Evolutionary conservation across 2,797 vertebrate species (phyloP), one percentile per base, ranked within the genome.

Genomic region (Molossus molossus): DNA sequence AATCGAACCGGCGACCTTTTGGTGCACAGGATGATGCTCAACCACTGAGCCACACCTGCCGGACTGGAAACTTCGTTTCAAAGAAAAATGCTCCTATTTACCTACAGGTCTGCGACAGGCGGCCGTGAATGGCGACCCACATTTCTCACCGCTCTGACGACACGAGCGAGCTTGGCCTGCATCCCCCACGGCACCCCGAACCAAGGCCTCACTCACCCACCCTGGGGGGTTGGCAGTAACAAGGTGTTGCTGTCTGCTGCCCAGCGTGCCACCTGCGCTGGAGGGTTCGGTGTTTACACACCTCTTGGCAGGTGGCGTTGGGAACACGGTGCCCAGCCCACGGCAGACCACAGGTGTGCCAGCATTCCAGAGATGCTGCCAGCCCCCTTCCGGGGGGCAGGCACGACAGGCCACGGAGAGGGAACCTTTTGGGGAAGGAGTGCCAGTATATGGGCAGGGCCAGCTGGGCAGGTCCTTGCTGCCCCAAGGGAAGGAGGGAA

Each of bases 381-480:
- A 3, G 33, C 29, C 10, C 17, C 55, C 64, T 50, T 25, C 40
- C 3, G 37, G 55, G 0, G 17, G 37, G 29, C 9, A 17, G 25
- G 9, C n/a, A 8, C 0, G 0, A 76, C 0, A 0, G 27, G 33
- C 33, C 3, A 6, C 0, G 0, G 21, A 9, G 8, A 20, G 29
- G 20, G 20, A 69, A 3, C 23, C 79, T 67, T 6, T 60, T 25
- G 58, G 77, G 29, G 11, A 79, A 84, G 48, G 60, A 48, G 21
- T 3, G 0, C 50, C 40, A 40, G 55, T 10, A 5, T 12, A 1
- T 0, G 1, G 50, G 87, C 82, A 50, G 60, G 9, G 23, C 48
- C 53, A 14, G 21, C 6, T 0, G 2, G 48, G 87, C 82, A 21
- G 25, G 58, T 37, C 14, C 33, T 79, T 9, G 6, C 29, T 64